These are phyloP conservation scores for Eospalax fontanierii DNA, from an alignment of 2,797 vertebrate genomes.

Conservation along the genomic window DNA sequence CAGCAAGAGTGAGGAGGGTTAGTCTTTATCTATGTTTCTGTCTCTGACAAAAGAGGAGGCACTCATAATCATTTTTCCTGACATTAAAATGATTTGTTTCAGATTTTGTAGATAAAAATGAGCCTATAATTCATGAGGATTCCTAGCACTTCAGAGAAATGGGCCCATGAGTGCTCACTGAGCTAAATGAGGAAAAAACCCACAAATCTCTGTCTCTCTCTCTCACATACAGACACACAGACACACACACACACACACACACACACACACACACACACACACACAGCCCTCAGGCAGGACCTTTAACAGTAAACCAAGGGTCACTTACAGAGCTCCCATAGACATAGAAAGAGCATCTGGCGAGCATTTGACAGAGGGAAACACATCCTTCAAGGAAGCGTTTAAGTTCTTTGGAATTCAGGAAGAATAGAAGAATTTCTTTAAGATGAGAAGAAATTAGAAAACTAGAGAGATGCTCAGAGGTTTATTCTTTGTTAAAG, in stretches of 20 bases:
- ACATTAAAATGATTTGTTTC: slow-evolving; percentile 19
- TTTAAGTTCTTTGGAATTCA: slow-evolving; percentile 63
- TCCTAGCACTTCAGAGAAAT: background rate
- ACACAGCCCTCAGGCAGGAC: background rate
- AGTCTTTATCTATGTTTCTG: background rate
- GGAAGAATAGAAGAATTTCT: slow-evolving; percentile 48
- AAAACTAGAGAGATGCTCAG: slow-evolving; percentile 54
- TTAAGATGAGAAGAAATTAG: slow-evolving; percentile 60
- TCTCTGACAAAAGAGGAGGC: background rate
- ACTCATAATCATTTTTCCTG: background rate
- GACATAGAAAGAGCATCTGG: slow-evolving; percentile 63
- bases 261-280: background rate
- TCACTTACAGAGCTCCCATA: slow-evolving; percentile 18
- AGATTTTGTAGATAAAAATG: background rate
- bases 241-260: background rate
- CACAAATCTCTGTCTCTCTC: too few species aligned
- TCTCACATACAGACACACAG: background rate
- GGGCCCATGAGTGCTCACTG: background rate
- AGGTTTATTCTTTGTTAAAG: slow-evolving; percentile 40
- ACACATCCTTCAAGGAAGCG: slow-evolving; percentile 51
- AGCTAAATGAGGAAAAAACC: background rate
- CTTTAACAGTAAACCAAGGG: slow-evolving; percentile 41
- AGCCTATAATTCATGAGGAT: background rate
- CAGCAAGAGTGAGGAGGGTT: background rate
- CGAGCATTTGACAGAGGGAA: slow-evolving; percentile 71